Evolutionary conservation across 2,888 invertebrate genomes (phyloP), one percentile per base, ranked within the genome.

Genomic region (Tethea ocularis): DNA sequence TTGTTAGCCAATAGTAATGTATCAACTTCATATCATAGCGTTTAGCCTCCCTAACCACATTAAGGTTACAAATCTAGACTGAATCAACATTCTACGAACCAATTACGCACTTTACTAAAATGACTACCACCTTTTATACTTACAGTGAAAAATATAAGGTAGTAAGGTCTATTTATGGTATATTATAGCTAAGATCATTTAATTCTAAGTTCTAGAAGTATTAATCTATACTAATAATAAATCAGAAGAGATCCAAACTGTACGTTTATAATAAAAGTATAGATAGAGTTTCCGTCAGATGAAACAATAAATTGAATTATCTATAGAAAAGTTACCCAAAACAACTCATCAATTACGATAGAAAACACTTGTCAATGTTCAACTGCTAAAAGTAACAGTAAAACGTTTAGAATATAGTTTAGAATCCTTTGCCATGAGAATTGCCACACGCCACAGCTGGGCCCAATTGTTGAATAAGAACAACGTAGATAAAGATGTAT

Each of bases 71-170:
- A 53, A 57, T 71, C 64, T 70, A 72, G 64, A 78, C 71, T 63
- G 64, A 74, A 68, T 72, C 72, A 72, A 74, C 78, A 78, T 80
- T 79, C 67, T 74, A 60, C 56, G 59, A 61, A 60, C 61, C 69
- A 74, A 78, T 78, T 76, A 74, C 59, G 62, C 59, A 61, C 33
- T 67, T 62, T 63, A 62, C 58, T 63, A 61, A 71, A 70, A 64
- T 69, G 71, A 69, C 67, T 59, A 57, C 52, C 68, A 63, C 67
- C 64, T 69, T 77, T 67, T 64, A 68, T 61, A 29, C 10, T 2
- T 13, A 57, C 56, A 64, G 56, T 64, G 60, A 46, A 46, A 10
- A 46, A 20, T 20, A 20, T n/a, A 15, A 1, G n/a, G n/a, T n/a
- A n/a, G n/a, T n/a, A n/a, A n/a, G n/a, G n/a, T n/a, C n/a, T n/a